Percentiles rank a stretch among this genome's conserved stretches.
Evolutionary conservation across 2,888 invertebrate genomes (phyloP).

Genomic region (Amiota communis): DNA sequence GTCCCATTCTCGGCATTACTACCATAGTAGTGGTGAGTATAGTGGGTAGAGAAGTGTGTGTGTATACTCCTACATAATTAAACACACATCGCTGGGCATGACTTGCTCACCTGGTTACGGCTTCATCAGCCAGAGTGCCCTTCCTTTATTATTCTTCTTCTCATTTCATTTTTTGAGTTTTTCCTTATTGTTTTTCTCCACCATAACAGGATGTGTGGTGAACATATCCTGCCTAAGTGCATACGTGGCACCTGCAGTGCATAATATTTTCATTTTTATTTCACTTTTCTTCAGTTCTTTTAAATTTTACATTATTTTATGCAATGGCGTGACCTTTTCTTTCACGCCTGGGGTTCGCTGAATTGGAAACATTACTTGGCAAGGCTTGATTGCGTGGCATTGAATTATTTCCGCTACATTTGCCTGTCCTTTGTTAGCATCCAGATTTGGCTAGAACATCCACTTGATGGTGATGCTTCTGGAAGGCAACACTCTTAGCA

Average conservation of each 20-base stretch:
- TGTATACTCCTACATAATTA: constrained; percentile 13
- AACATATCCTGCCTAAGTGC: constrained; percentile 9
- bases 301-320: background rate
- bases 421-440: constrained; percentile 20
- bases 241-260: constrained; percentile 4
- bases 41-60: no score
- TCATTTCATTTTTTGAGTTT: background rate
- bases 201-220: background rate
- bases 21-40: background rate
- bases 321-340: background rate
- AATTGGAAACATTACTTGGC: background rate
- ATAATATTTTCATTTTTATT: background rate
- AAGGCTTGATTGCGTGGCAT: background rate
- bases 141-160: background rate
- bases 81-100: constrained; percentile 12
- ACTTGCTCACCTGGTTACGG: background rate
- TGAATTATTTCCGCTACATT: constrained; percentile 25
- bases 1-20: background rate
- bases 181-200: background rate
- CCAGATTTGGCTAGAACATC: background rate
- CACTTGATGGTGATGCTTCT: no score
- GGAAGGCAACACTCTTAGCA: background rate
- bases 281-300: no score
- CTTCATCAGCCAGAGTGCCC: constrained; percentile 16
- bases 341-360: background rate